Evolutionary conservation across 2,888 invertebrate species (phyloP).

Genomic region (Allophyes oxyacanthae): DNA sequence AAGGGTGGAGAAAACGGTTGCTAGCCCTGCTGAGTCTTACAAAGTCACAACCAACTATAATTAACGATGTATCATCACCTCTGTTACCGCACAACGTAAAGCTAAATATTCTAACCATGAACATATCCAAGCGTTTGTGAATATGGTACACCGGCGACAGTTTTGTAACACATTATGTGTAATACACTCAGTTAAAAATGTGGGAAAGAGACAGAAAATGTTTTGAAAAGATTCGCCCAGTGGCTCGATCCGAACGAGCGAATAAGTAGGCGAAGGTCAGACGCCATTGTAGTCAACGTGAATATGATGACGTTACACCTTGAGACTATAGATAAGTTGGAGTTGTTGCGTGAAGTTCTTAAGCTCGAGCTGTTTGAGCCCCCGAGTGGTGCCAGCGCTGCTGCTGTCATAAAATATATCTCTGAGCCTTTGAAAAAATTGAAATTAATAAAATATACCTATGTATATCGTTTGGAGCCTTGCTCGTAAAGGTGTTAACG

Average conservation of each 20-base stretch:
- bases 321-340: conserved; percentile 67
- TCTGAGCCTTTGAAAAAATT: no score
- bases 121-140: conserved; percentile 34
- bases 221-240: conserved; percentile 82
- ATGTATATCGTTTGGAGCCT: no score
- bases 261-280: conserved; percentile 87
- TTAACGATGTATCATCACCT: not conserved
- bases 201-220: conserved; percentile 66
- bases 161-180: conserved; percentile 45
- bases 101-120: conserved; percentile 40
- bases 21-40: no score
- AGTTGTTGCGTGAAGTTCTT: conserved; percentile 58
- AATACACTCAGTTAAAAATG: conserved; percentile 41
- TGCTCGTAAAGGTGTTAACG: no score
- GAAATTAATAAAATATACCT: no score
- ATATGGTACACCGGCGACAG: conserved; percentile 24
- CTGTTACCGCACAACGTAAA: conserved; percentile 7
- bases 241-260: conserved; percentile 82
- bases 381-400: conserved; percentile 9
- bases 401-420: not conserved
- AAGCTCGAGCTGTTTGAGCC: conserved; percentile 19
- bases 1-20: no score
- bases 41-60: no score
- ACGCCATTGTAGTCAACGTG: conserved; percentile 81
- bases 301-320: conserved; percentile 77